Conservation (phyloP, 2,888 invertebrate genomes). For the Polymixis lichenea region DNA sequence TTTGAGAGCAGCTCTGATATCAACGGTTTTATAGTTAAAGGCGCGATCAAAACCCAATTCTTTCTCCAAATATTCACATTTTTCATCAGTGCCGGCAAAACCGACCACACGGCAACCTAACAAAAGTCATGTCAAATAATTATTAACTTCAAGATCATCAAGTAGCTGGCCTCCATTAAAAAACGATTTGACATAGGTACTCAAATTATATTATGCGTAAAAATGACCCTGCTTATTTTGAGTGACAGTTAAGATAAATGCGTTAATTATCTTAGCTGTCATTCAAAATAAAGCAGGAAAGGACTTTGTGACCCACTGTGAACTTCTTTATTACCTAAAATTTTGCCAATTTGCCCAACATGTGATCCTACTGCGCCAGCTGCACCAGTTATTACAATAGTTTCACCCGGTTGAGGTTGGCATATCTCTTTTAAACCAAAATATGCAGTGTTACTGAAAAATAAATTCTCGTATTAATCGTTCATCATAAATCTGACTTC, state of each 20-base stretch:
- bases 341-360: conserved; percentile 95
- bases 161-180: too few relatives aligned
- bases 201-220: not conserved
- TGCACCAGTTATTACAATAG: conserved; percentile 93
- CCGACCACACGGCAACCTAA: conserved; percentile 87
- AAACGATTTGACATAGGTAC: not conserved
- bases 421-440: conserved; percentile 94
- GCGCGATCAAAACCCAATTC: conserved; percentile 93
- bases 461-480: not conserved
- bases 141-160: not conserved
- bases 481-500: not conserved
- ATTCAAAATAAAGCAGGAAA: too few relatives aligned
- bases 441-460: conserved; percentile 93
- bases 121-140: conserved; percentile 2
- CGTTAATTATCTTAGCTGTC: too few relatives aligned
- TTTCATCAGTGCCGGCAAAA: conserved; percentile 93
- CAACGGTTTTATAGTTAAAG: conserved; percentile 93
- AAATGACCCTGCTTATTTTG: not conserved
- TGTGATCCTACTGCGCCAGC: conserved; percentile 95
- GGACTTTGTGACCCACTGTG: not conserved
- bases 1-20: conserved; percentile 90
- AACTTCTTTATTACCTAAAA: conserved; percentile 86
- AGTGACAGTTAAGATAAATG: too few relatives aligned
- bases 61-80: conserved; percentile 92
- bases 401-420: conserved; percentile 93